These are phyloP conservation scores for Delphinapterus leucas DNA, from an alignment of 2,113 vertebrate species.

Conservation along the genomic window DNA sequence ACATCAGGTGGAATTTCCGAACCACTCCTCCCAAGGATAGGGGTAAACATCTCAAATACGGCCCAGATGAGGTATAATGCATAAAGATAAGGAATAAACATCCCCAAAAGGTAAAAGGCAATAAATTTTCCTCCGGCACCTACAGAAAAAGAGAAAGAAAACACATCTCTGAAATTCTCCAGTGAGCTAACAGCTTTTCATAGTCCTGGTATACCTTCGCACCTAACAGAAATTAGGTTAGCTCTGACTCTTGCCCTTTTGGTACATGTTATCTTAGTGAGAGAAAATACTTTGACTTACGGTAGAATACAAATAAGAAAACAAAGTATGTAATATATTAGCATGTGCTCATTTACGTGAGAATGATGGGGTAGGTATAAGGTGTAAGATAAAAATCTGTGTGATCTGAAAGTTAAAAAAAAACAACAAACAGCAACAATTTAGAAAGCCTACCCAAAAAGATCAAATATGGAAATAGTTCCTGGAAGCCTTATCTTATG, in stretches of 20 bases:
- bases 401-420: background rate
- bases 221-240: background rate
- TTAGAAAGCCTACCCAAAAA: background rate
- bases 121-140: conserved; percentile 91
- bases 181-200: background rate
- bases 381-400: background rate
- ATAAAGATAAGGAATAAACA: conserved; percentile 92
- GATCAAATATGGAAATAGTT: background rate
- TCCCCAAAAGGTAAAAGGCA: conserved; percentile 89
- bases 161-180: background rate
- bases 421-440: background rate
- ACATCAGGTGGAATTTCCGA: conserved; percentile 94
- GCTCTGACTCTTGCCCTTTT: background rate
- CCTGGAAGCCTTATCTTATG: background rate
- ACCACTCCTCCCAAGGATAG: conserved; percentile 95
- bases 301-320: background rate
- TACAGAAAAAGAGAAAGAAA: conserved; percentile 62
- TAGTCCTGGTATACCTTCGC: background rate
- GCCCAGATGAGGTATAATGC: conserved; percentile 95
- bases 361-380: background rate
- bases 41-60: conserved; percentile 97
- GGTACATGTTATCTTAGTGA: background rate
- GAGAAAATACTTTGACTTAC: background rate
- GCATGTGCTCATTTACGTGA: background rate
- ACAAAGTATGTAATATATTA: background rate